Percentiles rank a stretch among this genome's conserved stretches.
Conservation (phyloP, 2,888 invertebrate genomes). For the Chalcosyrphus nemorum region DNA sequence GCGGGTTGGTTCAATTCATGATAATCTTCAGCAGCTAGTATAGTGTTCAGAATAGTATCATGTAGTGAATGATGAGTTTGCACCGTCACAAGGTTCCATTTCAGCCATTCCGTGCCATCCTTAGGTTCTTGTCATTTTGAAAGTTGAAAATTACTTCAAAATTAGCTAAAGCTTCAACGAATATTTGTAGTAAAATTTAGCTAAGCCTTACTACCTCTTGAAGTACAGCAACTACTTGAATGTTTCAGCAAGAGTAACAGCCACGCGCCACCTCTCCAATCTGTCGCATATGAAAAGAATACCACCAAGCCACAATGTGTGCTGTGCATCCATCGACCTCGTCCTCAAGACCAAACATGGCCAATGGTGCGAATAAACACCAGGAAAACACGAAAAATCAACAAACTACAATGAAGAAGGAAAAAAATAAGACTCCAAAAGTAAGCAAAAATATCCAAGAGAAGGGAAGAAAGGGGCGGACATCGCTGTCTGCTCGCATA, state of each 20-base stretch:
- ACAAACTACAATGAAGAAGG: conserved; percentile 12
- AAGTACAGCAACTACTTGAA: conserved; percentile 1
- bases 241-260: not conserved
- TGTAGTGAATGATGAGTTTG: too few species aligned
- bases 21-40: too few species aligned
- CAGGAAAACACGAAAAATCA: conserved; percentile 52
- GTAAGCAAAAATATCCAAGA: conserved; percentile 29
- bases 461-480: conserved; percentile 58
- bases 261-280: conserved; percentile 60
- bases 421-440: conserved; percentile 9
- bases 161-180: too few species aligned
- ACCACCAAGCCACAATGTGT: conserved; percentile 4
- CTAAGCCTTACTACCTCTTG: too few species aligned
- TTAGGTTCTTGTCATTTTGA: too few species aligned
- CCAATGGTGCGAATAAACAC: conserved; percentile 61
- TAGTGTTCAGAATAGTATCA: too few species aligned
- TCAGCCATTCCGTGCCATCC: too few species aligned
- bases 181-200: too few species aligned
- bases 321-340: conserved; percentile 11
- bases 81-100: too few species aligned
- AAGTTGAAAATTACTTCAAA: too few species aligned
- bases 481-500: conserved; percentile 74
- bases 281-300: conserved; percentile 6
- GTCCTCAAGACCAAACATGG: conserved; percentile 36
- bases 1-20: too few species aligned